These are phyloP conservation scores for Lomographa bimaculata DNA, from an alignment of 2,888 invertebrate genomes.

Conservation along the genomic window DNA sequence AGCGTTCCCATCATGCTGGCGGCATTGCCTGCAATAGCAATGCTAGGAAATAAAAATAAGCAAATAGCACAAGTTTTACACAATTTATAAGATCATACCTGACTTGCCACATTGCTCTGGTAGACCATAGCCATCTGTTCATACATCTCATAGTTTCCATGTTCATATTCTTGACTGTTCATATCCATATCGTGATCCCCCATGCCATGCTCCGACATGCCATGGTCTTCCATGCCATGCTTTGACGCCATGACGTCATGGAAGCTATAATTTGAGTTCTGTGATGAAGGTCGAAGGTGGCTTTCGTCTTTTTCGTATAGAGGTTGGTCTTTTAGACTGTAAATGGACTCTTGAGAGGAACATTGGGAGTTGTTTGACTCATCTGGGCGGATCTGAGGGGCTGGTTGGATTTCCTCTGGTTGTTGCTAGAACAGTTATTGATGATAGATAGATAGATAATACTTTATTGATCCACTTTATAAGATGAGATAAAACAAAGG, in stretches of 20 bases:
- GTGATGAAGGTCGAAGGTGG: constrained; percentile 65
- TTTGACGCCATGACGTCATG: constrained; percentile 55
- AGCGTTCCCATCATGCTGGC: too few species aligned
- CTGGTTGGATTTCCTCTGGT: constrained; percentile 23
- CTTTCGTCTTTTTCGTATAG: constrained; percentile 67
- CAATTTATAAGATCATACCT: constrained; percentile 41
- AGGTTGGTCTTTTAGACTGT: constrained; percentile 33
- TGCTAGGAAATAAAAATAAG: too few species aligned
- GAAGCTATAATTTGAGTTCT: constrained; percentile 71
- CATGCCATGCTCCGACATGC: constrained; percentile 6
- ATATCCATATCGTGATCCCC: constrained; percentile 36
- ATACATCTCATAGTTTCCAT: constrained; percentile 69
- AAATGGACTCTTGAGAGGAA: constrained; percentile 63
- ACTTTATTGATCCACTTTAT: too few species aligned
- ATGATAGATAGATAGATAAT: too few species aligned
- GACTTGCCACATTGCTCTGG: constrained; percentile 69
- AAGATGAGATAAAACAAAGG: too few species aligned
- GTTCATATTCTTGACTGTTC: constrained; percentile 54
- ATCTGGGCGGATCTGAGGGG: constrained; percentile 36
- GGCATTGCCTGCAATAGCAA: too few species aligned
- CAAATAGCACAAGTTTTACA: neutral
- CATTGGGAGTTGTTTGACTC: constrained; percentile 55
- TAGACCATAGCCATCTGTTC: constrained; percentile 77
- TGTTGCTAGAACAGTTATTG: constrained; percentile 29
- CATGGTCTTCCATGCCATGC: constrained; percentile 6